Percentiles rank a stretch among this genome's conserved stretches.
These are phyloP conservation scores for Herpailurus yagouaroundi DNA, from an alignment of 2,113 vertebrate genomes.

Conservation along the genomic window DNA sequence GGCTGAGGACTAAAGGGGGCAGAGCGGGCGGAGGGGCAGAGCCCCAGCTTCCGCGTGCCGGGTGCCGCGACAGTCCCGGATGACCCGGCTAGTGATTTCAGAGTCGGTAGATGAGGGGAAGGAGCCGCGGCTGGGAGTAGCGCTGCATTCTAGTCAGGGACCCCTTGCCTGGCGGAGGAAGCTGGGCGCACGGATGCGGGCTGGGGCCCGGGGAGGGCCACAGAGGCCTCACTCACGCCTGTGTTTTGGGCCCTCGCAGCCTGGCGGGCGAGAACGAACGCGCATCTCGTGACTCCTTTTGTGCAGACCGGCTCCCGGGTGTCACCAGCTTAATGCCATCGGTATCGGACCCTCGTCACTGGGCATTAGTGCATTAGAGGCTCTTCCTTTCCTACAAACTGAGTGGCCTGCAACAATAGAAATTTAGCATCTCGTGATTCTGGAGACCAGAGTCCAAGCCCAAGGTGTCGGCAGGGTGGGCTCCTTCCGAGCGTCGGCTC, in stretches of 20 bases:
- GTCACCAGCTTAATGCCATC: not conserved
- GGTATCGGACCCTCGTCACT: accelerated
- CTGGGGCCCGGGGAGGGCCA: not conserved
- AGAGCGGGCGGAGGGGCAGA: not conserved
- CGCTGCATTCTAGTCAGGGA: not conserved
- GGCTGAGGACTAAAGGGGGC: not conserved
- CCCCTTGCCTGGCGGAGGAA: accelerated
- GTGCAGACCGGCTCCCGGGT: no score
- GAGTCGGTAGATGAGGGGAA: not conserved
- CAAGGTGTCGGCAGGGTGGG: no score
- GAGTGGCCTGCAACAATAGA: not conserved
- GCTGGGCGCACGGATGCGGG: no score
- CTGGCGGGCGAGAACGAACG: not conserved
- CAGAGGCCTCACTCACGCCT: not conserved
- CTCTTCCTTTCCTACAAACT: not conserved
- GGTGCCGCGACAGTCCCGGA: not conserved
- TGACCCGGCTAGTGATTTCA: no score
- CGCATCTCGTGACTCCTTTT: accelerated
- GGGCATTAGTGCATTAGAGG: accelerated
- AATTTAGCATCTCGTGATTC: accelerated
- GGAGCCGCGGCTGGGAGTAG: accelerated
- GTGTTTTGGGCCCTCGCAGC: accelerated
- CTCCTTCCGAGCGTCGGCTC: not conserved
- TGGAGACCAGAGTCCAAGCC: not conserved
- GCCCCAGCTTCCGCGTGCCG: not conserved